These are phyloP conservation scores for Emys orbicularis DNA, from an alignment of 2,797 vertebrate species.

Conservation along the genomic window DNA sequence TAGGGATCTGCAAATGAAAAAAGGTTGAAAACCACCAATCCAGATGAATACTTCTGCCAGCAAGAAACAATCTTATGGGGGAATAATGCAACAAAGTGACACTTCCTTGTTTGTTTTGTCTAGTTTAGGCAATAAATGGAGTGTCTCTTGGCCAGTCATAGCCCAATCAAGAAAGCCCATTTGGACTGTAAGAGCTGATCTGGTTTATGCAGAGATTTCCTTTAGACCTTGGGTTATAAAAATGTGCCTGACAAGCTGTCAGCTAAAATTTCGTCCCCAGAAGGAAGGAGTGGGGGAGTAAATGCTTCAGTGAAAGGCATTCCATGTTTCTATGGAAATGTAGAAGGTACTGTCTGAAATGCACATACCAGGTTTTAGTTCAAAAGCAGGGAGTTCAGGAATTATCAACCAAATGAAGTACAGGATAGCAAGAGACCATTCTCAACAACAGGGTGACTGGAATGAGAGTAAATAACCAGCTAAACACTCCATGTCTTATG, in stretches of 20 bases:
- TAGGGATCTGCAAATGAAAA: neutral
- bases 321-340: neutral
- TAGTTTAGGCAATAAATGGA: neutral
- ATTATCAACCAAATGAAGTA: rapidly evolving
- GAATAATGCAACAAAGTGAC: neutral
- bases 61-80: neutral
- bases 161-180: neutral
- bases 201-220: neutral
- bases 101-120: neutral
- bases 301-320: neutral
- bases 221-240: neutral
- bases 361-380: neutral
- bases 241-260: neutral
- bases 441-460: neutral
- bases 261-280: neutral
- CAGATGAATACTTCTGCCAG: neutral
- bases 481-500: neutral
- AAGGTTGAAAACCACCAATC: neutral
- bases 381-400: neutral
- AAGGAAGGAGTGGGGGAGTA: neutral
- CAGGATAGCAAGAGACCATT: neutral
- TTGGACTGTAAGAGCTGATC: slow-evolving; percentile 1
- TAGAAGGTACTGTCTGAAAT: neutral
- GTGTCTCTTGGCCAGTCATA: neutral
- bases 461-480: neutral